Evolutionary conservation across 2,113 vertebrate genomes (phyloP).

Genomic region (Phaethon lepturus): DNA sequence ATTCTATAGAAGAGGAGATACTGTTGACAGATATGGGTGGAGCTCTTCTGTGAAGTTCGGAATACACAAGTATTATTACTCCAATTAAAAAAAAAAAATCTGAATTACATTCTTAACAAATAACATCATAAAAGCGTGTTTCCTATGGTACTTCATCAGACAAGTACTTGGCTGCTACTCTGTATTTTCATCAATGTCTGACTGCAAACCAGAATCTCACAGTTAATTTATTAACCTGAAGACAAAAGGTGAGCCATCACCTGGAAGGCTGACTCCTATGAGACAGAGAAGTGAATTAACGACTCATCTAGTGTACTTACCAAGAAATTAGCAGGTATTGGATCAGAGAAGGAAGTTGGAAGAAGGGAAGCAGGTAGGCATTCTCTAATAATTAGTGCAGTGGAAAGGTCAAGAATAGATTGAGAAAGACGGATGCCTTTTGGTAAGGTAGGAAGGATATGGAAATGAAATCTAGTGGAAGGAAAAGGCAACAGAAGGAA

Average conservation of each 20-base stretch:
- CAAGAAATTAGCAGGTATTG: constrained; percentile 20
- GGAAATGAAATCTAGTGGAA: constrained; percentile 26
- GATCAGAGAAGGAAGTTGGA: constrained; percentile 72
- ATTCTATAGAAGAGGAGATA: background rate
- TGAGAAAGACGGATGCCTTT: background rate
- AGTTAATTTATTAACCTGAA: background rate
- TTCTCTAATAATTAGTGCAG: constrained; percentile 41
- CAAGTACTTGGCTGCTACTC: background rate
- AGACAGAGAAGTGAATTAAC: background rate
- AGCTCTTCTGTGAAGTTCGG: background rate
- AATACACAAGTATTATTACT: background rate
- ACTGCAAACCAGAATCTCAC: background rate
- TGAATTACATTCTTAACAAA: background rate
- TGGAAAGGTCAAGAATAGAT: constrained; percentile 12
- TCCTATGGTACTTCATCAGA: background rate
- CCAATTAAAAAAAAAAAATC: background rate
- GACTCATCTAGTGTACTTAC: constrained; percentile 45
- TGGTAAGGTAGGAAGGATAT: background rate
- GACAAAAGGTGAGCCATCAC: background rate
- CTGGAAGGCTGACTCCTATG: background rate
- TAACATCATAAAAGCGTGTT: background rate
- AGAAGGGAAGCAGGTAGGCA: constrained; percentile 22
- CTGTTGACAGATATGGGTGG: background rate
- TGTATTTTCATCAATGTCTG: background rate
- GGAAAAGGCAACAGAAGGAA: constrained; percentile 35